Evolutionary conservation across 2,888 invertebrate genomes (phyloP), one percentile per base, ranked within the genome.

Genomic region (Phragmatobia fuliginosa): DNA sequence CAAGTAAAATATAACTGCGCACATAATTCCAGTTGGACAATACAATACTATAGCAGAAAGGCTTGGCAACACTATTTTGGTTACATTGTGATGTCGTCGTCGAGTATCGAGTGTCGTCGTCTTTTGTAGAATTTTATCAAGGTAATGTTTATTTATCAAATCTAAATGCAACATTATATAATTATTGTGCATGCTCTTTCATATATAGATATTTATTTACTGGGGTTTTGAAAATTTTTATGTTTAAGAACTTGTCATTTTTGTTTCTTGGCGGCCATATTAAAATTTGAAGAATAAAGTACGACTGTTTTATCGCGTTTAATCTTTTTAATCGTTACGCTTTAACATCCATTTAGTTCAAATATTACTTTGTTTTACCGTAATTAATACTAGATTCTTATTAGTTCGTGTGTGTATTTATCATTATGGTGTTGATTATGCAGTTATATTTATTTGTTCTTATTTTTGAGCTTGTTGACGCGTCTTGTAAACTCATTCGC

Each of bases 81-180:
- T 80, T 80, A 79, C 82, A 82, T 84, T 93, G 94, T 94, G 92
- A 94, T 94, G 94, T 94, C 94, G 94, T 92, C 93, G 90, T 91
- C 92, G 92, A 92, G 89, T 91, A 90, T 93, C 92, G 91, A 92
- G 92, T 92, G 91, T 93, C 94, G 90, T 90, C 93, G 91, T 92
- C 92, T 94, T 94, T 94, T 94, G 84, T 93, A 94, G 94, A 93
- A 92, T 91, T 94, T 91, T 93, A 92, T 91, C 92, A 91, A 94
- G 94, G 94, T 94, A 92, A 87, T 88, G 79, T 78, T 78, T 78
- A 72, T 78, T 68, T 67, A 71, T 75, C 70, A 78, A 65, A 64
- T 61, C 66, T 60, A 31, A 59, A 63, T 58, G 33, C 58, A 62
- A 67, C 68, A 68, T 70, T 68, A 67, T 49, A 18, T 60, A 59